A percentile compares a stretch with the other conserved stretches of the same genome.
phyloP scores from a whole-genome alignment of 2,888 invertebrate genomes.

The Oscheius myriophilus region DNA sequence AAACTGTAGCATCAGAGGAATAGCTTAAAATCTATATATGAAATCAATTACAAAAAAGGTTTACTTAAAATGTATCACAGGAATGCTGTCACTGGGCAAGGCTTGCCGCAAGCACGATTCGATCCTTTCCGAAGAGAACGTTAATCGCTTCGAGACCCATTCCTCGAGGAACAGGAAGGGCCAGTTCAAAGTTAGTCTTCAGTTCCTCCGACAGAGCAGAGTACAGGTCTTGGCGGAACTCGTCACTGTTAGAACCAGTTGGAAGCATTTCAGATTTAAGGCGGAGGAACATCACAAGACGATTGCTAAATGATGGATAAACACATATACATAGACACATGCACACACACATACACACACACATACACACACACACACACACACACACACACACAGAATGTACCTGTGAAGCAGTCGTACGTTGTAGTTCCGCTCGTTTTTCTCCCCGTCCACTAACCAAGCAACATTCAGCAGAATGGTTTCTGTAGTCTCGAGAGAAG shows the following conservation, averaged over 20 bases:
- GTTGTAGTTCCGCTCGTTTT: background rate
- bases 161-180: slow-evolving; percentile 6
- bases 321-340: too few species aligned
- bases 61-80: too few species aligned
- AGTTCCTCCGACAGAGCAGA: slow-evolving; percentile 3
- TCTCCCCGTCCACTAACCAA: background rate
- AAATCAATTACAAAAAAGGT: too few species aligned
- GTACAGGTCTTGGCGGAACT: background rate
- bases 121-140: too few species aligned
- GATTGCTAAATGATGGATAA: slow-evolving; percentile 11
- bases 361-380: too few species aligned
- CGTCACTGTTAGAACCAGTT: background rate
- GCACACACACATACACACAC: too few species aligned
- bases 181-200: slow-evolving; percentile 3
- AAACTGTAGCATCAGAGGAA: too few species aligned
- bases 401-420: slow-evolving; percentile 14
- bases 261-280: slow-evolving; percentile 17
- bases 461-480: background rate
- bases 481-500: background rate
- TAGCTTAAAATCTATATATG: too few species aligned
- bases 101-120: too few species aligned
- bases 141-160: too few species aligned
- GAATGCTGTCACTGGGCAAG: too few species aligned
- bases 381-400: too few species aligned
- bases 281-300: slow-evolving; percentile 8